Evolutionary conservation across 1,140 invertebrate species (phyloP), one percentile per base, ranked within the genome.

Genomic region (Hyphantria cunea): DNA sequence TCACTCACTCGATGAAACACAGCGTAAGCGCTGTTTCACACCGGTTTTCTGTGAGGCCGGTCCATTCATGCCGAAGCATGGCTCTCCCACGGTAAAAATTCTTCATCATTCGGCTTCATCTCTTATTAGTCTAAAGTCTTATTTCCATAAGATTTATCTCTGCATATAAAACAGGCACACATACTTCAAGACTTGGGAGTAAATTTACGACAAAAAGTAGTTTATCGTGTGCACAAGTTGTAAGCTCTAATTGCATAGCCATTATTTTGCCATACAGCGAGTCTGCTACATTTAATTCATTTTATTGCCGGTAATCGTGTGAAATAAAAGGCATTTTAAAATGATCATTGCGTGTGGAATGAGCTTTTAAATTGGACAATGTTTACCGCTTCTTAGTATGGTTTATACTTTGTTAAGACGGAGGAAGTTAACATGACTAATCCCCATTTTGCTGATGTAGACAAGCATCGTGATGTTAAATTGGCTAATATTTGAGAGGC

Each of bases 201-300:
- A 25, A 25, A 1, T 25, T 3, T 25, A 25, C 17, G 17, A 39
- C 69, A 80, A 83, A 83, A 80, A 80, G 78, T 72, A 41, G 80
- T 76, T 69, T 66, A 34, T 32, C 51, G 39, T 37, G 13, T 70
- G 64, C 65, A 63, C 60, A 68, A 33, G 47, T 69, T 72, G 75
- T 74, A 76, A 63, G 56, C 72, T 55, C 63, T 51, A 50, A 73
- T 69, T 66, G 59, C 65, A 52, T 68, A 56, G 63, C 71, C 64
- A 72, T 74, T 74, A 76, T 53, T 72, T 64, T 69, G 52, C 60
- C 51, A 58, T 58, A 50, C 13, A 14, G 41, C 17, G 11, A 42
- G 56, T 54, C 39, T 66, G 61, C 47, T 55, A 62, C 65, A 53
- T 62, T 62, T 55, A 59, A 60, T 49, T 50, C 50, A 61, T 61